Percentiles rank a stretch among this genome's conserved stretches.
phyloP scores from a whole-genome alignment of 1,140 invertebrate species.

The Macrobrachium nipponense region DNA sequence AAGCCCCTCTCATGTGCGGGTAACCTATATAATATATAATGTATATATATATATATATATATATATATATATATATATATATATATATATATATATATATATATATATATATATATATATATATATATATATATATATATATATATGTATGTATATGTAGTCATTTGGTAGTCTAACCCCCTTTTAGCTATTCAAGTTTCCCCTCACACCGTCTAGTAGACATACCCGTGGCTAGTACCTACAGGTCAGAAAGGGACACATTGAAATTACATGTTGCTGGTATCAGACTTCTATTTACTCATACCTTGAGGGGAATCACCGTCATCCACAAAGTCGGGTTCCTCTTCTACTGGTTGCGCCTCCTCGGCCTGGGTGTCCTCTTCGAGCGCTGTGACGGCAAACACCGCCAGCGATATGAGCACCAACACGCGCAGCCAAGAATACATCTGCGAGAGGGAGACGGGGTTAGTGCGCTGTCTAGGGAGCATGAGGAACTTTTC shows the following conservation, averaged over 20 bases:
- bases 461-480: background rate
- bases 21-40: too few relatives aligned
- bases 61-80: too few relatives aligned
- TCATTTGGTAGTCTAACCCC: too few relatives aligned
- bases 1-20: too few relatives aligned
- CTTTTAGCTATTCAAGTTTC: too few relatives aligned
- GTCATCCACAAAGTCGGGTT: background rate
- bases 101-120: background rate
- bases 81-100: too few relatives aligned
- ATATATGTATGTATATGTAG: background rate
- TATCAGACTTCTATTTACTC: background rate
- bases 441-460: background rate
- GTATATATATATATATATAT: too few relatives aligned
- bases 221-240: too few relatives aligned
- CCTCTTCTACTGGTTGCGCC: background rate
- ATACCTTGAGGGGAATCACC: too few relatives aligned
- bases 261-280: too few relatives aligned
- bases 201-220: too few relatives aligned
- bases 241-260: too few relatives aligned
- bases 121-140: background rate
- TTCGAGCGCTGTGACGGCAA: background rate
- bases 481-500: background rate
- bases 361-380: background rate
- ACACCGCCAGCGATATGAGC: background rate
- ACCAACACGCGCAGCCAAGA: slow-evolving; percentile 2